Evolutionary conservation across 2,797 vertebrate species (phyloP), one percentile per base, ranked within the genome.

Genomic region (Austrolebias charrua): DNA sequence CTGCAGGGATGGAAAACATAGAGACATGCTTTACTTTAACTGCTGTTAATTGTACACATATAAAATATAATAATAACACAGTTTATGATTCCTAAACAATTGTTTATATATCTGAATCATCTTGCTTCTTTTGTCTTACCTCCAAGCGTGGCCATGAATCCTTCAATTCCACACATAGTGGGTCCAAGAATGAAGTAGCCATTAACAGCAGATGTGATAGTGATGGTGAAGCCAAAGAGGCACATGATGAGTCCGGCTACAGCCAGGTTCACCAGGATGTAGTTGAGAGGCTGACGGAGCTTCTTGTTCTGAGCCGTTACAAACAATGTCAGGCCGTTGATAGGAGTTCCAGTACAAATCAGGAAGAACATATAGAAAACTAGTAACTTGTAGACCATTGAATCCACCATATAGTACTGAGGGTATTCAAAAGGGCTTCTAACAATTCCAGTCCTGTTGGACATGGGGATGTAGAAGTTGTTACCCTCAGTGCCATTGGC

Each of bases 391-490:
- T 63, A 94, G 33, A 90, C 42, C 44, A 92, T 92, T 0, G 90
- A 90, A 16, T 92, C 91, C 0, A 63, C 92, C 71, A 95, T 15
- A 51, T 94, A 94, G 47, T 92, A 94, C 73, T 94, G 93, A 1
- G 62, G 80, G 42, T 92, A 91, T 67, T 94, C 90, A 5, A 51
- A 95, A 66, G 93, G 93, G 88, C 82, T 95, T 55, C 92, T 85
- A 69, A 92, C 94, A 70, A 94, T 44, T 74, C 93, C 93, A 0
- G 92, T 93, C 89, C 88, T 90, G 82, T 94, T 94, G 89, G 90
- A 92, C 85, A 94, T 83, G 46, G 93, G 93, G 61, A 94, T 86
- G 10, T 94, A 94, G 76, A 94, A 94, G 79, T 94, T 94, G 60
- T 85, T 72, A 31, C 93, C 94, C 68, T 94, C 93, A 0, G 93